Evolutionary conservation across 2,888 invertebrate genomes (phyloP).

Genomic region (Dynastes maya): DNA sequence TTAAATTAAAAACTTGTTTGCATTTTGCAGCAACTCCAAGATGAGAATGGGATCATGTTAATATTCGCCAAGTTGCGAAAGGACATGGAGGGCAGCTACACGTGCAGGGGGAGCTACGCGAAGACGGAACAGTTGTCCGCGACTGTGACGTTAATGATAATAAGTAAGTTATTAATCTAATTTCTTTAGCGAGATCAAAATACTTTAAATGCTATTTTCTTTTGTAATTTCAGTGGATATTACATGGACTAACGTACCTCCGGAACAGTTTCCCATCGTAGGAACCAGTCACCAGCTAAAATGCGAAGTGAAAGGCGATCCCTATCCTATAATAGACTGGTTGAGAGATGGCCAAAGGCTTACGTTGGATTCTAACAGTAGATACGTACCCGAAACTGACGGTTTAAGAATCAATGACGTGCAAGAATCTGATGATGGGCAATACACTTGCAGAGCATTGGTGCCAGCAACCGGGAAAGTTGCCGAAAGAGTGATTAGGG

Average conservation of each 20-base stretch:
- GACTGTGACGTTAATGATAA: conserved; percentile 82
- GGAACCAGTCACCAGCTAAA: conserved; percentile 84
- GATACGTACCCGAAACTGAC: conserved; percentile 83
- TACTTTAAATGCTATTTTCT: neutral
- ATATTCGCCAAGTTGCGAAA: conserved; percentile 83
- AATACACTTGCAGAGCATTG: conserved; percentile 90
- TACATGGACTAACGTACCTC: conserved; percentile 87
- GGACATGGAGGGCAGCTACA: conserved; percentile 86
- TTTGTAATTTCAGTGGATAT: conserved; percentile 80
- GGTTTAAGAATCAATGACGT: conserved; percentile 86
- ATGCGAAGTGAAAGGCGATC: conserved; percentile 89
- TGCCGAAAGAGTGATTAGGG: conserved; percentile 83
- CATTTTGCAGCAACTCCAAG: conserved; percentile 68
- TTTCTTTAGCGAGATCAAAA: no score
- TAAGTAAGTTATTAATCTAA: conserved; percentile 72
- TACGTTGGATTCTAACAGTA: conserved; percentile 78
- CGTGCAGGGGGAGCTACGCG: conserved; percentile 87
- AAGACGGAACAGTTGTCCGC: conserved; percentile 78
- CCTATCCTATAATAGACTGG: conserved; percentile 90
- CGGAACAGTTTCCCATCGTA: conserved; percentile 85
- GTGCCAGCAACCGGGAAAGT: conserved; percentile 87
- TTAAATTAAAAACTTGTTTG: conserved; percentile 41
- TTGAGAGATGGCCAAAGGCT: conserved; percentile 79
- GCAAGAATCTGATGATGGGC: conserved; percentile 87
- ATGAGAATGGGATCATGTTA: conserved; percentile 79